These are phyloP conservation scores for Anoplopoma fimbria DNA, from an alignment of 2,113 vertebrate species.

Conservation along the genomic window DNA sequence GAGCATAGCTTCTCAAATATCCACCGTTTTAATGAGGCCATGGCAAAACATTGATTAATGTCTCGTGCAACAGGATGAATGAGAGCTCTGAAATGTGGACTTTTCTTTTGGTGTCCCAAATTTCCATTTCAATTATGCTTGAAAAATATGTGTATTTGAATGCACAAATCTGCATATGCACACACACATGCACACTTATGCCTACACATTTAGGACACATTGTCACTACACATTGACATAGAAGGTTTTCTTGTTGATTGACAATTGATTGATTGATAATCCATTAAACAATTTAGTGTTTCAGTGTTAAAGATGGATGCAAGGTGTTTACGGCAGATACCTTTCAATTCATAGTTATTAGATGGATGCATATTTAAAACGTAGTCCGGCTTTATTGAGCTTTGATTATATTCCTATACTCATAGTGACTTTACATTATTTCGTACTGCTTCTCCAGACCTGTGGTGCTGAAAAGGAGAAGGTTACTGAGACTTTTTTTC, in stretches of 20 bases:
- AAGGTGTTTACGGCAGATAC: background rate
- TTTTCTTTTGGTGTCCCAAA: background rate
- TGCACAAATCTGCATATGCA: background rate
- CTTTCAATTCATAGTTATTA: background rate
- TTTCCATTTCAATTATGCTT: background rate
- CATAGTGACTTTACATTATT: background rate
- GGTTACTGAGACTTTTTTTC: background rate
- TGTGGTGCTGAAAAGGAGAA: background rate
- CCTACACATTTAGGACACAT: background rate
- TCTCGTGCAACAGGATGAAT: slow-evolving; percentile 5
- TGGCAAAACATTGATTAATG: slow-evolving; percentile 27
- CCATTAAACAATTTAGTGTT: no score
- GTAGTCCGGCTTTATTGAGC: background rate
- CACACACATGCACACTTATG: background rate
- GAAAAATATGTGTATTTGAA: background rate
- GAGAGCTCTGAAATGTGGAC: slow-evolving; percentile 3
- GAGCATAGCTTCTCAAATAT: slow-evolving; percentile 42
- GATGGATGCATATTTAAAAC: background rate
- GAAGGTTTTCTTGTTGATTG: no score
- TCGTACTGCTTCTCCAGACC: background rate
- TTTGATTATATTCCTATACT: background rate
- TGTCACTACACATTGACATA: background rate
- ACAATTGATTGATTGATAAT: no score
- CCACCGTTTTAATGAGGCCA: slow-evolving; percentile 24
- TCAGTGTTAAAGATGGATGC: background rate